Evolutionary conservation across 2,888 invertebrate genomes (phyloP), one percentile per base, ranked within the genome.

Genomic region (Pristionchus entomophagus): DNA sequence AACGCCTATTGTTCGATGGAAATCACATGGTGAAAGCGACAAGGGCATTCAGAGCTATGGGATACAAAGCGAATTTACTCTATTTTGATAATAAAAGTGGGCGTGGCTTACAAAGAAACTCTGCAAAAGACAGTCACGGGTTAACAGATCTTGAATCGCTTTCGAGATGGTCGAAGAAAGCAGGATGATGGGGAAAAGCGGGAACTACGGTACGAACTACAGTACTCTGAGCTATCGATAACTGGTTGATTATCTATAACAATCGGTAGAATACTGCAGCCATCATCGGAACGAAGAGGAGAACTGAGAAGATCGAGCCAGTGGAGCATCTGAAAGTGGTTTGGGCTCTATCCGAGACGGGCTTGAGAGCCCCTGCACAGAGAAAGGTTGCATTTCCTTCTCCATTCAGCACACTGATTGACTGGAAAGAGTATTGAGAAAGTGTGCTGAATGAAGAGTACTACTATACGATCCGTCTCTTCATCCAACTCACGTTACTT

Each of bases 401-500:
- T n/a, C n/a, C n/a, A n/a, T n/a, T n/a, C n/a, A n/a, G n/a, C n/a
- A n/a, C n/a, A n/a, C n/a, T n/a, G n/a, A n/a, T n/a, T n/a, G 65
- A 4, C 8, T 8, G 2, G n/a, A 12, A 59, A 51, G 5, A 51
- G 4, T 51, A 19, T 51, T 5, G 17, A 0, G 17, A 22, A 51
- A 51, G 51, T 0, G 22, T 51, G 2, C 51, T n/a, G n/a, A n/a
- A n/a, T n/a, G n/a, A n/a, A n/a, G n/a, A n/a, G n/a, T n/a, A n/a
- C n/a, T n/a, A n/a, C n/a, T n/a, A n/a, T n/a, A n/a, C n/a, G n/a
- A n/a, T n/a, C n/a, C n/a, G n/a, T n/a, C 8, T 45, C 45, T 45
- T 45, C 41, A 32, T 38, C 56, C 26, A 59, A 88, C 92, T 89
- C 69, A 92, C 92, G 93, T 92, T 14, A 88, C 56, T 73, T 89